Base-by-base conservation (phyloP, 2,113 vertebrate genomes). In the Jacana jacana region DNA sequence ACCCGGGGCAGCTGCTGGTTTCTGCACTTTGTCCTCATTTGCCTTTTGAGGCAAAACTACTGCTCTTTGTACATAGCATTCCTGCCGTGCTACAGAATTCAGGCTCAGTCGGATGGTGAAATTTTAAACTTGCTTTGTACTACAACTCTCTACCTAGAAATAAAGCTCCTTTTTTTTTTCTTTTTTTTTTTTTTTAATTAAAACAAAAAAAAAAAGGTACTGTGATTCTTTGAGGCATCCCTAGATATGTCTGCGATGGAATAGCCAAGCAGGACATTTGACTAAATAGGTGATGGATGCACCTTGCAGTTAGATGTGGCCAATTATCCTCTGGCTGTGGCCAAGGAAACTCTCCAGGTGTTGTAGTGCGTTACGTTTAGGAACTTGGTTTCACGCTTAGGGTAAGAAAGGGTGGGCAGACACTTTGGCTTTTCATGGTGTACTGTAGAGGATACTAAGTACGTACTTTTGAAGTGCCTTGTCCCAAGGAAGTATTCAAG, bases 41-140 rank as follows among this genome's bases (percentile, higher is more conserved):
- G 35, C 52, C 66, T 46, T 0, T 49, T 35, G 30, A 54, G 89
- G 92, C 60, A 68, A 42, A 85, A 91, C 72, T 83, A 88, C 83
- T 69, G 70, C 65, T 94, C 23, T 81, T 69, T 97, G 93, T 98
- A 97, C 46, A 88, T 93, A 96, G 49, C 39, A 7, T 51, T 83
- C 61, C 73, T 65, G 68, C 61, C 91, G 93, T 61, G 24, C 55
- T 27, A 27, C 52, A 58, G 48, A 37, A 4, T 51, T 72, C 11
- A 8, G 30, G 58, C 57, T 73, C 30, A 1, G n/a, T 81, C 6
- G 1, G 72, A 91, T 88, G 24, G 54, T 54, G 77, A 81, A 6
- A 1, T 95, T 94, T 96, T 93, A 78, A 83, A 61, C 16, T 52
- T 75, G 54, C 35, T 69, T 79, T 96, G 86, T 92, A 93, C 35